phyloP scores from a whole-genome alignment of 2,113 vertebrate species.

The Antechinus flavipes region DNA sequence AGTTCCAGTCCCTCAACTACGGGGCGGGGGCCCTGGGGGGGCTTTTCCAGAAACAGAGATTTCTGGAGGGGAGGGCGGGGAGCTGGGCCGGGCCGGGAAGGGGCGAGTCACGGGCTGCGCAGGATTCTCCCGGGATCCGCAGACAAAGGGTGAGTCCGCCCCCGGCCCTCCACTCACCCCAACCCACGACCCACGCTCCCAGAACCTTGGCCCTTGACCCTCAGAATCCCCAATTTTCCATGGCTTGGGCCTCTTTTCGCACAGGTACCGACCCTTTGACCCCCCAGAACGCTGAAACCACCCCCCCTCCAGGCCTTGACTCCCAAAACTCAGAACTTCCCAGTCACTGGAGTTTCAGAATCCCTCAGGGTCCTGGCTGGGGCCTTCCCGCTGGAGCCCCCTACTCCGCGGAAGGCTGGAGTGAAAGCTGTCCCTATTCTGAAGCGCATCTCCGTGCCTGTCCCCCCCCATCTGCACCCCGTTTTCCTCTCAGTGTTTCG shows the following conservation, averaged over 20 bases:
- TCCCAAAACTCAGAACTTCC: constrained; percentile 26
- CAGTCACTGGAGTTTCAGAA: background rate
- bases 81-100: constrained; percentile 45
- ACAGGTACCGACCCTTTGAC: background rate
- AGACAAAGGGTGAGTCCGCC: constrained; percentile 17
- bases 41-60: constrained; percentile 34
- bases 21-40: background rate
- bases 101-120: constrained; percentile 76
- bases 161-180: constrained; percentile 3
- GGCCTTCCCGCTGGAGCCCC: background rate
- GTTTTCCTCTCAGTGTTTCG: background rate
- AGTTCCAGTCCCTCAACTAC: background rate
- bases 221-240: background rate
- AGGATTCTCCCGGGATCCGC: background rate
- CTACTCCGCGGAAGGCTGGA: background rate
- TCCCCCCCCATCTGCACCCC: background rate
- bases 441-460: constrained; percentile 53
- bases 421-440: constrained; percentile 33
- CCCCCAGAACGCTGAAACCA: background rate
- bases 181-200: background rate
- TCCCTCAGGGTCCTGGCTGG: background rate
- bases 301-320: background rate
- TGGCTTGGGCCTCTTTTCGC: background rate
- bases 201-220: background rate
- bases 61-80: constrained; percentile 28